A percentile compares a stretch with the other conserved stretches of the same genome.
Conservation (phyloP, 1,140 invertebrate species). For the Hypothenemus hampei region DNA sequence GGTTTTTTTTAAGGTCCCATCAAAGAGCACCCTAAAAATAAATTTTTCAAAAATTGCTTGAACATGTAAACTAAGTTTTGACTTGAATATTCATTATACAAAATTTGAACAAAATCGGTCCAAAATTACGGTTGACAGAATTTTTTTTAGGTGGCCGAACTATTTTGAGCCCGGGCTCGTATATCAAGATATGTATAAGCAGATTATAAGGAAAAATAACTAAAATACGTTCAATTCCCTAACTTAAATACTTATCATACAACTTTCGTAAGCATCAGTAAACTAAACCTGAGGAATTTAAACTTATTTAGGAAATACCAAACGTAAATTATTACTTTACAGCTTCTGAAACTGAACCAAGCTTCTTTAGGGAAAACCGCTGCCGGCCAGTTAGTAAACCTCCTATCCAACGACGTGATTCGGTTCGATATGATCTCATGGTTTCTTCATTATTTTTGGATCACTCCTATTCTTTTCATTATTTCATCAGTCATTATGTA, state of each 20-base stretch:
- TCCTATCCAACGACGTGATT: constrained; percentile 74
- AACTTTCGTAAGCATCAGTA: not conserved
- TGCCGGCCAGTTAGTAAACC: constrained; percentile 75
- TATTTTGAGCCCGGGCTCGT: too few relatives aligned
- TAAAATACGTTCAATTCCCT: not conserved
- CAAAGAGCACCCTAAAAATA: too few relatives aligned
- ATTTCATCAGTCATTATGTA: constrained; percentile 68
- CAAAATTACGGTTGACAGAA: too few relatives aligned
- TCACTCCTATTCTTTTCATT: constrained; percentile 51
- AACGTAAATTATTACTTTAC: not conserved
- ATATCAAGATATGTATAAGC: constrained; percentile 49
- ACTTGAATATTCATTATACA: too few relatives aligned
- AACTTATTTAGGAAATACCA: not conserved
- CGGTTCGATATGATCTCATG: constrained; percentile 54
- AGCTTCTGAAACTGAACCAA: constrained; percentile 37
- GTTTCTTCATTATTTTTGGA: constrained; percentile 50
- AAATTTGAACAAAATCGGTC: too few relatives aligned
- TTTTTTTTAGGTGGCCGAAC: too few relatives aligned
- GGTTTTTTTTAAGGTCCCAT: too few relatives aligned
- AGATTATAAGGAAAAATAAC: constrained; percentile 54
- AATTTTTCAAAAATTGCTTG: too few relatives aligned
- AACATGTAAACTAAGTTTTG: too few relatives aligned
- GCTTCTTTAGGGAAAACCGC: constrained; percentile 49
- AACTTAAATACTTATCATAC: not conserved
- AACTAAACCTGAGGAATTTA: not conserved